phyloP scores from a whole-genome alignment of 2,888 invertebrate genomes.

The Sarcophaga variegata region DNA sequence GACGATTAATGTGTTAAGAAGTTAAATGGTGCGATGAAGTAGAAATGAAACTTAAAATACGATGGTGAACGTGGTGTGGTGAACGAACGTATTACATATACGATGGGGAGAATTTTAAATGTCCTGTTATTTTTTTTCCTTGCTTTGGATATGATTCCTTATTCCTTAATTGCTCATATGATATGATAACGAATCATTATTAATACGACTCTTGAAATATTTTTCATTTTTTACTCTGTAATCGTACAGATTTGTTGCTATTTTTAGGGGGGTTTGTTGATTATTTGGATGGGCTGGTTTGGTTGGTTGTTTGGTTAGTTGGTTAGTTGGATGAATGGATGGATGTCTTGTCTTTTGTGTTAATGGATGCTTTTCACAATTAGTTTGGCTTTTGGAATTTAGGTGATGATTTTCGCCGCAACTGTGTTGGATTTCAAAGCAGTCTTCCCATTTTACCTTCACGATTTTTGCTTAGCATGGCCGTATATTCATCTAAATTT shows the following conservation, averaged over 20 bases:
- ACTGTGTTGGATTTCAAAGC: slow-evolving; percentile 76
- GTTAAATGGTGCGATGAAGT: too few species aligned
- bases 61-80: too few species aligned
- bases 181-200: background rate
- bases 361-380: slow-evolving; percentile 13
- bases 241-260: slow-evolving; percentile 11
- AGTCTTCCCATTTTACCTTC: slow-evolving; percentile 82
- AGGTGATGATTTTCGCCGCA: slow-evolving; percentile 55
- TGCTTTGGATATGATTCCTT: too few species aligned
- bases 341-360: background rate
- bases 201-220: background rate
- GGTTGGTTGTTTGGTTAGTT: background rate
- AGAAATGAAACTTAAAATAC: too few species aligned
- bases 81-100: too few species aligned
- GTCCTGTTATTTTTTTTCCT: too few species aligned
- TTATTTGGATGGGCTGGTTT: background rate
- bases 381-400: slow-evolving; percentile 36
- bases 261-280: background rate
- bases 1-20: too few species aligned
- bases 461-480: slow-evolving; percentile 82
- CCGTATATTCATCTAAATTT: slow-evolving; percentile 82
- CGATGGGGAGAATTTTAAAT: too few species aligned
- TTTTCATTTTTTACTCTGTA: background rate
- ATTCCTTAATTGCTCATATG: too few species aligned
- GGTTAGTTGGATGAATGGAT: slow-evolving; percentile 43